Base-by-base conservation (phyloP, 2,797 vertebrate genomes). In the Geotrypetes seraphini region DNA sequence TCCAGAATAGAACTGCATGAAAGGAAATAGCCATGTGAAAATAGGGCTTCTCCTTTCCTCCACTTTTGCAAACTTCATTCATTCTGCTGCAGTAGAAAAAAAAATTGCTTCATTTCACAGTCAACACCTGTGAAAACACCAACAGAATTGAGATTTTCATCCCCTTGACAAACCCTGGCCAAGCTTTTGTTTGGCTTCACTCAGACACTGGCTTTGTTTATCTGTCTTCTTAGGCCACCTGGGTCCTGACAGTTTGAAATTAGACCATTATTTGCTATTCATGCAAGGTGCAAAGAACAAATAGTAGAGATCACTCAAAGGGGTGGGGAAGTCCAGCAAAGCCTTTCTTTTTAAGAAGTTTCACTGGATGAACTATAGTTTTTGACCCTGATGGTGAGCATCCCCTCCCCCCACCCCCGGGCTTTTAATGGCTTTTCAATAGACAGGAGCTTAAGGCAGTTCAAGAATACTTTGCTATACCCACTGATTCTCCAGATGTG, bases 201-300 rank as follows among this genome's bases (percentile, higher is more conserved):
- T 34, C 22, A 53, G 19, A 8, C 16, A 19, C 8, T 15, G 19
- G 7, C 25, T 50, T 53, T 43, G 30, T 58, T 56, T 34, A 22
- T 47, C 49, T 47, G 19, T 26, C 25, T 23, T 48, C 23, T 10
- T 12, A 8, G 7, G 16, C 22, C 22, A 29, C 36, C 19, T 55
- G 47, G 54, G 14, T 19, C 30, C 14, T 25, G 21, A 47, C 22
- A 31, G 34, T 47, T 54, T 50, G 47, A 57, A 60, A 57, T 31
- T 19, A 66, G 36, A 16, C 27, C 40, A 47, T 31, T 59, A 16
- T 59, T 65, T 62, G 23, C 31, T 45, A 56, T 61, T 46, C 31
- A 22, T 46, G 30, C 3, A 28, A 10, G 10, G 19, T 55, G 26
- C 36, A 47, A 42, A 60, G 42, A 19, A 32, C 46, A 68, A 60